Base-by-base conservation (phyloP, 2,888 invertebrate genomes). In the Athalia rosae region DNA sequence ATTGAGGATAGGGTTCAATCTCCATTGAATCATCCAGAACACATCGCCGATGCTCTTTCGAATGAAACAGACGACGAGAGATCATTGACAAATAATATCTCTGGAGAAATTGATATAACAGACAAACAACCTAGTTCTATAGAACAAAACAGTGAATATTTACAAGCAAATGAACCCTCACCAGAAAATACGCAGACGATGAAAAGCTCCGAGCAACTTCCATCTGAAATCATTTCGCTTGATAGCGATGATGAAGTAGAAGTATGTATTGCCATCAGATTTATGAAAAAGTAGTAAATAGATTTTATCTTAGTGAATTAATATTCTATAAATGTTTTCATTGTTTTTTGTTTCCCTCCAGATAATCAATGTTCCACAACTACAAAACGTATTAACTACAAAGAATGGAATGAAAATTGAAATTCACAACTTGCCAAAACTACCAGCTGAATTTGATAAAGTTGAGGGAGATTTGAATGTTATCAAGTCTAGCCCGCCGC, bases 211-310 rank as follows among this genome's bases (percentile, higher is more conserved):
- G n/a, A 9, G 3, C 58, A 1, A 15, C n/a, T 59, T 47, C 4
- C 4, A 11, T 11, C 79, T 47, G 80, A 79, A 64, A 56, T 83
- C 61, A 82, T 84, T 53, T 77, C 77, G 58, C 56, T 85, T 7
- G 82, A 84, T 53, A 85, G 82, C 11, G 85, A 85, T 43, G 83
- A 84, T 41, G 83, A 85, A 45, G 81, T 82, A 15, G 79, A 84
- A 77, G 85, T 84, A 79, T 81, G 53, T 9, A 9, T 7, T 53
- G 4, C n/a, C 7, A 7, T n/a, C 9, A 53, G n/a, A 11, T 53
- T 69, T 58, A 13, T 58, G 9, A 4, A 56, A 6, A 71, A 45
- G 43, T 28, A 53, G 28, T 28, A 5, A 53, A 41, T 28, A 41
- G 9, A 1, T 53, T 13, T 48, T 53, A n/a, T 28, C n/a, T 15